Evolutionary conservation across 2,888 invertebrate genomes (phyloP), one percentile per base, ranked within the genome.

Genomic region (Pristionchus mayeri): DNA sequence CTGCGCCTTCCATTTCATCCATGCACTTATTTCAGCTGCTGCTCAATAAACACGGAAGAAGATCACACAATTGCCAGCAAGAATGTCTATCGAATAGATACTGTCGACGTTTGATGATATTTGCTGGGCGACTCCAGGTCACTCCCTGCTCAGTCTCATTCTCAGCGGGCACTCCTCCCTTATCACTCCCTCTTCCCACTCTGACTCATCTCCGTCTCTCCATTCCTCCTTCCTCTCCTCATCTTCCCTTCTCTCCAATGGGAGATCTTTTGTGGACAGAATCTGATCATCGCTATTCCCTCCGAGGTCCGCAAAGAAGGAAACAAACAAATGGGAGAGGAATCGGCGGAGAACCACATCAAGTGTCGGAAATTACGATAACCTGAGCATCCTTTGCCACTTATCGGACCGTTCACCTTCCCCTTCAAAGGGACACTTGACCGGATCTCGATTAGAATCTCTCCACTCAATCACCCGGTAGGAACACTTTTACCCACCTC

Each of bases 401-500:
- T n/a, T n/a, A n/a, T n/a, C n/a, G n/a, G n/a, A n/a, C n/a, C n/a
- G 44, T 44, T 44, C 44, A 44, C 60, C 60, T 16, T 54, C 30
- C 57, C 27, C 13, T 27, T 60, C 57, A 60, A 60, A 60, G 30
- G 30, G 54, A 30, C 57, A 3, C 30, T 54, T 54, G 4, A 30
- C 18, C 63, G 16, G 18, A 34, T 37, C 63, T 27, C 63, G 63
- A 63, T 63, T 34, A 7, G 18, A 63, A 63, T 63, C 63, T 63
- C 34, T 63, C 30, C 63, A 34, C 63, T 63, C 63, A 30, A 63
- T 63, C 63, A 63, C 63, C 21, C 63, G 34, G 63, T 34, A 30
- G 63, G 30, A 63, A 63, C 63, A 63, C 63, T 40, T 44, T 44
- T 71, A 71, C 40, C 71, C 40, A 71, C 40, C 71, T 71, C 71